Base-by-base conservation (phyloP, 1,140 invertebrate species). In the Rhynchophorus ferrugineus region DNA sequence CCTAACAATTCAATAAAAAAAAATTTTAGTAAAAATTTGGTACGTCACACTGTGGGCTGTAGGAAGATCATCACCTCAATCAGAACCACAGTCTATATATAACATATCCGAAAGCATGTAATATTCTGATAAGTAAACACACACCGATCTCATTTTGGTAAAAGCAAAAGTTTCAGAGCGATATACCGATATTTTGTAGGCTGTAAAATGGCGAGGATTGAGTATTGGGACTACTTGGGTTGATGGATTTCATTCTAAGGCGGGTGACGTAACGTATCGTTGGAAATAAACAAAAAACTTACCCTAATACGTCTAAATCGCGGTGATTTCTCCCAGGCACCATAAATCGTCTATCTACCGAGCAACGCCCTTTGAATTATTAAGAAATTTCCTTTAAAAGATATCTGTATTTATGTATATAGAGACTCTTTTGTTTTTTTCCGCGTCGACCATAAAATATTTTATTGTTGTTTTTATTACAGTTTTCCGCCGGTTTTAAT, bases 301-400 rank as follows among this genome's bases (percentile, higher is more conserved):
- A 7, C 37, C 19, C 41, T 43, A 43, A 43, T 43, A 20, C 19
- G 14, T 20, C 41, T 20, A 43, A 43, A 43, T 43, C 18, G 41
- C 41, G 18, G 7, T 20, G 19, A 20, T 43, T 43, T 20, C 41
- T 43, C 41, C 41, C 8, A 20, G 19, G 16, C n/a, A 14, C 41
- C 41, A 17, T 43, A 43, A 20, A 43, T 43, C 41, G 41, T 43
- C 41, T 20, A 43, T 43, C 22, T 43, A 43, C 41, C 22, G 22
- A 43, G 19, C 18, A 19, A 43, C 41, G 41, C 41, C 19, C 16
- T 20, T 43, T 43, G 41, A 17, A 43, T 43, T 43, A 43, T 20
- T 43, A 43, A 43, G 19, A 20, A 43, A n/a, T 8, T 13, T 8
- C 8, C n/a, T 17, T 13, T 1, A 13, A 39, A 39, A 39, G 9